A percentile compares a stretch with the other conserved stretches of the same genome.
phyloP scores from a whole-genome alignment of 35 echinoderm and acorn worm genomes.

The Holothuria glaberrima region DNA sequence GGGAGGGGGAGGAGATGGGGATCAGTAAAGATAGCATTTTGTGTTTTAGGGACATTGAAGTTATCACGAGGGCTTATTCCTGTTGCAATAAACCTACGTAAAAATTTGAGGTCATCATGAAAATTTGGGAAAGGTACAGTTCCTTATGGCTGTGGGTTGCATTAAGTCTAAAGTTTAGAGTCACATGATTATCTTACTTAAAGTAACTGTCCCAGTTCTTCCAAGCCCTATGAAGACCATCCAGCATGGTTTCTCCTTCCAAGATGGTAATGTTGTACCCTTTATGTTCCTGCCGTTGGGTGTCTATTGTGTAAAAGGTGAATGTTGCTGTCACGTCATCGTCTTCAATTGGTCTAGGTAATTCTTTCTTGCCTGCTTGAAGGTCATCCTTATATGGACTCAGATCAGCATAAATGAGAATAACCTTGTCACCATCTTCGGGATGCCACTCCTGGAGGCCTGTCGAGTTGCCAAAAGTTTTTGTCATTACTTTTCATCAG shows the following conservation, averaged over 20 bases:
- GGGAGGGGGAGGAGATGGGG: no score
- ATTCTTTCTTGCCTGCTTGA: background rate
- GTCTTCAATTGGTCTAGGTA: background rate
- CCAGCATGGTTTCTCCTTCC: background rate
- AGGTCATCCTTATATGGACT: background rate
- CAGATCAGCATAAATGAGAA: background rate
- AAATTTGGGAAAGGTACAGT: no score
- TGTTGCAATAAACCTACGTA: no score
- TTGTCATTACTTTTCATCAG: no score
- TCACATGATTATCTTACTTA: background rate
- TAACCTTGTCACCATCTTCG: background rate
- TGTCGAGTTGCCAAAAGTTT: background rate
- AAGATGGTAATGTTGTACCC: constrained; percentile 23
- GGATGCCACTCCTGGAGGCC: background rate
- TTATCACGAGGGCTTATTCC: no score
- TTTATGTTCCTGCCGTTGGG: background rate
- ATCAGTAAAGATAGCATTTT: no score
- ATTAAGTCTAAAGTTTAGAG: no score
- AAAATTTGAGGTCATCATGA: no score
- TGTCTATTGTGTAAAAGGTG: background rate
- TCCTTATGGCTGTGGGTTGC: no score
- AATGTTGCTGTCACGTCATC: constrained; percentile 5
- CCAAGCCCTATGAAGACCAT: background rate
- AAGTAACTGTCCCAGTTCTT: background rate
- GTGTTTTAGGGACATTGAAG: no score